Evolutionary conservation across 1,140 invertebrate genomes (phyloP), one percentile per base, ranked within the genome.

Genomic region (Leguminivora glycinivorella): DNA sequence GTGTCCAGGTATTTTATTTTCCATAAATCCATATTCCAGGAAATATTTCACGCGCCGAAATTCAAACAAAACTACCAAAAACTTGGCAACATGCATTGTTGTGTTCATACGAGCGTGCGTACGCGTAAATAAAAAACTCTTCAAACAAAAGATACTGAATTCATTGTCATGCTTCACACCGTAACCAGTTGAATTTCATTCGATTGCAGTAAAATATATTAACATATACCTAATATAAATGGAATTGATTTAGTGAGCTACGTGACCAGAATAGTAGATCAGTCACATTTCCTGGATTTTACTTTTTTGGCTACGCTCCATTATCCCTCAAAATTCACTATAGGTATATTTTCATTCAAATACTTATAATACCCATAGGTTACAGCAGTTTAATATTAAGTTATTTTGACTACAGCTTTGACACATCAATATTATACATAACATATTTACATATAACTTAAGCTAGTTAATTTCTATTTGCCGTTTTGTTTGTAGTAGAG

Each of bases 161-260:
- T 19, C 47, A 52, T 52, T 52, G 47, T 52, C 47, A 52, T 5
- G 4, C 22, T 52, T 52, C 17, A 52, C 17, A 52, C 47, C 17
- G 47, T 52, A 22, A 22, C 47, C 47, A 9, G 19, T 52, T 52
- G 17, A 52, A n/a, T 52, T 52, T 52, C 19, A 63, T 29, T 34
- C 58, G 58, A 63, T 63, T 29, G 25, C 58, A 63, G 26, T 34
- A 17, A 14, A 29, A 29, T 63, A 14, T 63, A 17, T 63, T 29
- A 63, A 63, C 58, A 63, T 63, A 63, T 63, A 52, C 47, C 47
- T 52, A 19, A 63, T 34, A 34, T 29, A 63, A 34, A 63, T 63
- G 58, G 26, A 63, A 63, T 63, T 63, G 58, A 63, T 63, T 63
- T 63, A 63, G 26, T 63, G 26, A 63, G 29, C 58, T 63, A 63